These are phyloP conservation scores for Gallinago jamesoni DNA, from an alignment of 2,113 vertebrate genomes.

Conservation along the genomic window DNA sequence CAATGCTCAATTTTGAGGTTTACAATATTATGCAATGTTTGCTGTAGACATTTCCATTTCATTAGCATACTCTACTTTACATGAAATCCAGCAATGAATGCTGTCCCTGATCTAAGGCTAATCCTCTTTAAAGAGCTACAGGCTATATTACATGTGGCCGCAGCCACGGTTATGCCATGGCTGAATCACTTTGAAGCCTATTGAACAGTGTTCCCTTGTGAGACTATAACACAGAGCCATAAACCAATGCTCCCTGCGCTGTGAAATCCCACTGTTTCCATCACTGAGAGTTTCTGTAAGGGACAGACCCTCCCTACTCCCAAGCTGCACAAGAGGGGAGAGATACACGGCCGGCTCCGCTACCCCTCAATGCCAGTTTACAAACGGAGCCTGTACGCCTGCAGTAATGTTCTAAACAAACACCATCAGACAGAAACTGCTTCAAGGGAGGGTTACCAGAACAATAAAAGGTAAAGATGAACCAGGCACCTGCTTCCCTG, in stretches of 20 bases:
- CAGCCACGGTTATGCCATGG: slow-evolving; percentile 55
- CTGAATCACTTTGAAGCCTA: slow-evolving; percentile 75
- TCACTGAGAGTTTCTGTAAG: slow-evolving; percentile 18
- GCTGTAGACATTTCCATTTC: slow-evolving; percentile 75
- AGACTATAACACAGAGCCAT: slow-evolving; percentile 28
- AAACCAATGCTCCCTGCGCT: slow-evolving; percentile 50
- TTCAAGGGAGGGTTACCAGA: background rate
- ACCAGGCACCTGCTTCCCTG: background rate
- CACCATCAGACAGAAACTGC: background rate
- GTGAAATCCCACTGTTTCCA: slow-evolving; percentile 55
- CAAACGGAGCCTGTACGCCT: background rate
- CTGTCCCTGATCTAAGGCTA: slow-evolving; percentile 70
- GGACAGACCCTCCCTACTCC: background rate
- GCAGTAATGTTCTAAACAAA: background rate
- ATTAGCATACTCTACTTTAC: slow-evolving; percentile 77
- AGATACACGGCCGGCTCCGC: background rate
- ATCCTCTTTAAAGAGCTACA: slow-evolving; percentile 82
- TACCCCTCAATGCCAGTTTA: background rate
- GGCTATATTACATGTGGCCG: slow-evolving; percentile 77
- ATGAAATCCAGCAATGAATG: slow-evolving; percentile 72
- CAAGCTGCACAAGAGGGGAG: background rate
- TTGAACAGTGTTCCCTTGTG: slow-evolving; percentile 77
- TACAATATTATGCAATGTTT: slow-evolving; percentile 75
- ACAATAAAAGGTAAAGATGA: background rate
- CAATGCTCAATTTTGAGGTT: slow-evolving; percentile 62